Percentiles rank a stretch among this genome's conserved stretches.
phyloP scores from a whole-genome alignment of 1,140 invertebrate genomes.

The Triops longicaudatus region DNA sequence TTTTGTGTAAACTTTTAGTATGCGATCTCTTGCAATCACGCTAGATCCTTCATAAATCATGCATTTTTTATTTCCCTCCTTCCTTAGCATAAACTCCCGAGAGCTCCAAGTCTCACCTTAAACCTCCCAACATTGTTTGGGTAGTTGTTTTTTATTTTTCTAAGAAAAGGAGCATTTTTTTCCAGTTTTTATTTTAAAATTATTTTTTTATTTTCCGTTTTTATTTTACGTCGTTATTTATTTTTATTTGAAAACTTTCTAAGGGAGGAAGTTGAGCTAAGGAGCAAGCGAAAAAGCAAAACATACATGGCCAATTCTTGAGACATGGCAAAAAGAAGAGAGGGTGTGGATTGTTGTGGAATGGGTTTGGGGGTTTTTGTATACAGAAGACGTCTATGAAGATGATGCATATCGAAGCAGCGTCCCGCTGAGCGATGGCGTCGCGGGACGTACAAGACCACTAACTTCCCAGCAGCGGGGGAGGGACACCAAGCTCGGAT shows the following conservation, averaged over 20 bases:
- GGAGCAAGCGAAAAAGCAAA: background rate
- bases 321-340: background rate
- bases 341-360: slow-evolving; percentile 2
- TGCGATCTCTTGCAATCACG: slow-evolving; percentile 14
- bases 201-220: too few species aligned
- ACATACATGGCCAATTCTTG: background rate
- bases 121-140: background rate
- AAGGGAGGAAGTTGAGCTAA: too few species aligned
- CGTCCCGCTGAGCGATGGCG: background rate
- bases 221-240: too few species aligned
- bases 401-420: slow-evolving; percentile 14
- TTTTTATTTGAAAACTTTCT: too few species aligned
- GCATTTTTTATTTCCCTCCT: background rate
- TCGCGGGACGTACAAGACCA: slow-evolving; percentile 13
- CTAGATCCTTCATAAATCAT: slow-evolving; percentile 6
- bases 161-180: background rate
- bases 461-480: slow-evolving; percentile 13
- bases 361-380: background rate
- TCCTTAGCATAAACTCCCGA: too few species aligned
- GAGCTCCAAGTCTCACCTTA: background rate
- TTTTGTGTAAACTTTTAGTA: background rate
- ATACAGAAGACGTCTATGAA: background rate
- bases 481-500: background rate
- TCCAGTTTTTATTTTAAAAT: too few species aligned
- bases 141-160: background rate